phyloP scores from a whole-genome alignment of 1,140 invertebrate genomes.

The Aradophagus sp. region DNA sequence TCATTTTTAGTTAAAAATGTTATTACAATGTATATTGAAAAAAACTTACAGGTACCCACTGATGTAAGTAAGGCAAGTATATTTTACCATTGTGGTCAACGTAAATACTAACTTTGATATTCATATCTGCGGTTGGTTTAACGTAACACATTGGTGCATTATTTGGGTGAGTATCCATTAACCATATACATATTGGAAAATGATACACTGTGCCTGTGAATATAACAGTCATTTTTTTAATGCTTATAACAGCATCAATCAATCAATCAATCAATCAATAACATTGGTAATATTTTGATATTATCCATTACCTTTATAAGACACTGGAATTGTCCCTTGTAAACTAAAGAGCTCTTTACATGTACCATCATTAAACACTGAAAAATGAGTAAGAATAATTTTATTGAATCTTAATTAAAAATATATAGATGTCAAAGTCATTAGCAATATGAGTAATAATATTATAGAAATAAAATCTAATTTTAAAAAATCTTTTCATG shows the following conservation, averaged over 20 bases:
- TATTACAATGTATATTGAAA: neutral
- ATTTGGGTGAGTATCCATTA: constrained; percentile 97
- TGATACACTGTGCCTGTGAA: constrained; percentile 88
- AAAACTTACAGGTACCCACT: constrained; percentile 89
- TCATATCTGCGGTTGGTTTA: constrained; percentile 95
- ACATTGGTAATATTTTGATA: constrained; percentile 1
- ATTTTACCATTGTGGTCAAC: constrained; percentile 97
- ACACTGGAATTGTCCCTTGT: constrained; percentile 93
- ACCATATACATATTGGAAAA: constrained; percentile 97
- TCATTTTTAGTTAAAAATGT: neutral
- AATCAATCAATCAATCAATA: neutral
- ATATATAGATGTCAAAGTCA: no score
- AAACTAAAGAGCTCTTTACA: constrained; percentile 88
- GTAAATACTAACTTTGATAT: constrained; percentile 93
- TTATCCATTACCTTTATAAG: constrained; percentile 84
- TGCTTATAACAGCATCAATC: constrained; percentile 1
- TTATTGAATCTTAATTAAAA: no score
- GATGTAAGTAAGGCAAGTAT: constrained; percentile 96
- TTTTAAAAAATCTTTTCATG: no score
- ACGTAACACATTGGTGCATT: constrained; percentile 99
- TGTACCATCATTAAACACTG: constrained; percentile 93
- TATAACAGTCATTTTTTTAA: constrained; percentile 1
- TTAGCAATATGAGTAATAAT: no score
- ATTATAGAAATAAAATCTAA: no score
- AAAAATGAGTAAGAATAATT: no score